Evolutionary conservation across 2,797 vertebrate species (phyloP), one percentile per base, ranked within the genome.

Genomic region (Cynodonichthys magdalenae): DNA sequence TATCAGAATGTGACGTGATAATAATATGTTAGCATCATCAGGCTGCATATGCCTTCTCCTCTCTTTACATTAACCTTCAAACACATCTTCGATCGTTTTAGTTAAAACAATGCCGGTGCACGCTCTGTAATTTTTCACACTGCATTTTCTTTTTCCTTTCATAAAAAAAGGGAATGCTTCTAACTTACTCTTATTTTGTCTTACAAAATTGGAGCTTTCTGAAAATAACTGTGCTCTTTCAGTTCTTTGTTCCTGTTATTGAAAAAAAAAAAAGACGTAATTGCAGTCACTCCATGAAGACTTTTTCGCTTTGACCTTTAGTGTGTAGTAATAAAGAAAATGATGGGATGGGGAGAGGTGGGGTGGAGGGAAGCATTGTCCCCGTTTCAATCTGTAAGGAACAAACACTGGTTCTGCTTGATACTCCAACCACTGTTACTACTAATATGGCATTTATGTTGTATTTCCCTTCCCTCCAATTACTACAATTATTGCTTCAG

Each of bases 201-300:
- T 89, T 91, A 92, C 85, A 92, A 94, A 92, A 95, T 93, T 91
- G 92, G 80, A 92, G 94, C 92, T 95, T 91, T 94, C 91, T 79
- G 87, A 90, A 95, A 95, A 95, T 92, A 87, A 93, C 88, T 51
- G 48, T 77, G 90, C 91, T 94, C 93, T 94, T 91, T 91, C 67
- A 67, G 68, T 83, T 86, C 89, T 92, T 95, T 95, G 87, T 93
- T 93, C 93, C 80, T 59, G 83, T 92, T 91, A 44, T 92, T 94
- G 92, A 83, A 81, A 90, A 89, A 91, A 97, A 98, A 95, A 90
- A 94, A 88, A 93, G 88, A 88, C 96, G 5, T 31, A 31, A 97
- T 96, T 95, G 88, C 91, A 90, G 89, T 89, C 89, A 92, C 94
- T 94, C 80, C 72, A 87, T 65, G 91, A 90, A 87, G 83, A 85